Conservation (phyloP, 2,888 invertebrate species). For the Idaea aversata region DNA sequence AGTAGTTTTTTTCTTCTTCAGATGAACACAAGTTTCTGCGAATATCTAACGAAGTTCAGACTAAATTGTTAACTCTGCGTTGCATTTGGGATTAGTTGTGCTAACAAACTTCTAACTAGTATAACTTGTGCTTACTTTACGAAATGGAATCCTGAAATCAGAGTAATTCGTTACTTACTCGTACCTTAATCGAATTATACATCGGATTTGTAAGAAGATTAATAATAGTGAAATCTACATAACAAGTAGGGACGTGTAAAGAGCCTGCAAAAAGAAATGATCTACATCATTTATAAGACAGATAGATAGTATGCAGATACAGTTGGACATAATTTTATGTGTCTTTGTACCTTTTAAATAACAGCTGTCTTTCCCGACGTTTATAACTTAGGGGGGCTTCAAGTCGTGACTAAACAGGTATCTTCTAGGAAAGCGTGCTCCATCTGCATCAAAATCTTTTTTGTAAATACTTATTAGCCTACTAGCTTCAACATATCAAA, state of each 20-base stretch:
- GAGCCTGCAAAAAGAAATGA: neutral
- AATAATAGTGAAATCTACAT: neutral
- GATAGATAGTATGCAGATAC: too few relatives aligned
- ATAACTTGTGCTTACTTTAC: slow-evolving; percentile 15
- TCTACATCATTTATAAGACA: too few relatives aligned
- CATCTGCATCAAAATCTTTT: too few relatives aligned
- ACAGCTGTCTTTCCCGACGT: too few relatives aligned
- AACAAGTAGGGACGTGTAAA: neutral
- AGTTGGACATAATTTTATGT: too few relatives aligned
- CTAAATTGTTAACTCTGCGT: slow-evolving; percentile 6
- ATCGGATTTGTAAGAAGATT: neutral
- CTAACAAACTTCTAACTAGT: slow-evolving; percentile 17
- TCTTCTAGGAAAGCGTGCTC: too few relatives aligned
- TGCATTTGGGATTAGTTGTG: slow-evolving; percentile 24
- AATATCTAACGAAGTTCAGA: neutral
- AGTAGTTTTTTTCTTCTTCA: neutral
- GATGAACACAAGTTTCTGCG: neutral
- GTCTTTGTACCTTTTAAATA: too few relatives aligned
- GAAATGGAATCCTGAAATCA: slow-evolving; percentile 17
- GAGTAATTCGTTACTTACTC: slow-evolving; percentile 6
- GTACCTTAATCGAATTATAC: neutral
- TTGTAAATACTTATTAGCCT: too few relatives aligned
- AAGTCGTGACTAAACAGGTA: too few relatives aligned
- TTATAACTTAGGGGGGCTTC: too few relatives aligned
- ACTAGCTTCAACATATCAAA: too few relatives aligned